phyloP scores from a whole-genome alignment of 2,888 invertebrate genomes.

The Aquatica leii region DNA sequence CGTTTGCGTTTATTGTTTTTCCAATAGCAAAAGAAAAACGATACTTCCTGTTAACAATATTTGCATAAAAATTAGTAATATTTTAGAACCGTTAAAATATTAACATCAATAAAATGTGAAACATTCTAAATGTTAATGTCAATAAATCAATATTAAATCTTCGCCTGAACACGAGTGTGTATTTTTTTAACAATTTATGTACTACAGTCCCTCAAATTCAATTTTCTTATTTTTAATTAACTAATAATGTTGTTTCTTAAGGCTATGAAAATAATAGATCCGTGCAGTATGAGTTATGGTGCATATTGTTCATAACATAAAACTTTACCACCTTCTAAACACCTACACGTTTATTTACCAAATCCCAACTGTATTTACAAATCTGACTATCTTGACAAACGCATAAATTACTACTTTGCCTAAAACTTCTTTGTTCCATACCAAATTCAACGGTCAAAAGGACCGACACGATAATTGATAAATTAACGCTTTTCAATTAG shows the following conservation, averaged over 20 bases:
- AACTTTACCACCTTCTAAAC: conserved; percentile 39
- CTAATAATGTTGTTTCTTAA: conserved; percentile 36
- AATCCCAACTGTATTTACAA: conserved; percentile 13
- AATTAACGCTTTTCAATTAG: conserved; percentile 26
- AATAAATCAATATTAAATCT: conserved; percentile 35
- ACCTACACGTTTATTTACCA: conserved; percentile 33
- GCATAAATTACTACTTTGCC: conserved; percentile 38
- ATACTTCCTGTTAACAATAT: conserved; percentile 9
- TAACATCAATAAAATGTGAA: conserved; percentile 11
- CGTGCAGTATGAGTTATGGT: conserved; percentile 40
- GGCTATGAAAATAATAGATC: conserved; percentile 29
- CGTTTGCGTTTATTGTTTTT: conserved; percentile 3
- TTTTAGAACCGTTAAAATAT: neutral
- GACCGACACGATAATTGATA: conserved; percentile 24
- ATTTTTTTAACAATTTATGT: conserved; percentile 40
- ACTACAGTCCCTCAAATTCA: conserved; percentile 43
- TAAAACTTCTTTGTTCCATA: conserved; percentile 17
- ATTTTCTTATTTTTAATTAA: conserved; percentile 45
- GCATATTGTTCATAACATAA: conserved; percentile 41
- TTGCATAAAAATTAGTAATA: neutral
- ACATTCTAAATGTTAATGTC: conserved; percentile 8
- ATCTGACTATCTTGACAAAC: conserved; percentile 31
- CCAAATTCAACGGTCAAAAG: conserved; percentile 8
- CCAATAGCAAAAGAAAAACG: conserved; percentile 1
- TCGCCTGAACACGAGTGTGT: conserved; percentile 25